Base-by-base conservation (phyloP, 2,113 vertebrate genomes). In the Nerophis ophidion region DNA sequence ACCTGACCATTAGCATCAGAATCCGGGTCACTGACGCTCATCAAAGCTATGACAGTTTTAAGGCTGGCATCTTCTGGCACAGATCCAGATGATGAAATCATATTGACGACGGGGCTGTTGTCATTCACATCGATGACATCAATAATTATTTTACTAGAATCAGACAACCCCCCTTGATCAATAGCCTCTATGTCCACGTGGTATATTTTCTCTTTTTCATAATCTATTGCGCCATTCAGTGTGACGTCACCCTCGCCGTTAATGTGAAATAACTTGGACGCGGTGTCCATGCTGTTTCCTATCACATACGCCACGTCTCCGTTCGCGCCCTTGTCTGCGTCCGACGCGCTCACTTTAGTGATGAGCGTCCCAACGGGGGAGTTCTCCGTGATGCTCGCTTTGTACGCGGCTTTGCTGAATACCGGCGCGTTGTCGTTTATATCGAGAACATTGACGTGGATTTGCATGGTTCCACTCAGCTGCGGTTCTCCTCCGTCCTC, bases 321-420 rank as follows among this genome's bases (percentile, higher is more conserved):
- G 67, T 91, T 85, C 6, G 71, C 26, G 5, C 82, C 88, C 0
- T 85, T 73, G 57, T 91, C 90, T 58, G 74, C 76, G 71, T 91
- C 90, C 8, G 83, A 73, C 4, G 86, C 90, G 33, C 66, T 82
- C 10, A 78, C 70, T n/a, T 65, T 76, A 0, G 81, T 70, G 11
- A 91, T 49, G 7, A 76, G 5, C 1, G 75, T 84, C 1, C 86
- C 87, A 45, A 55, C 58, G 3, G 35, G 4, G 1, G 75, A 60
- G 57, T 89, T 86, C 68, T 91, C 89, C 0, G 57, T 71, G 5
- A 92, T 55, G 10, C 72, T 72, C 7, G 83, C 87, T 50, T 77
- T 84, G 48, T 92, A 92, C 5, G 87, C 12, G 0, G 78, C 14
- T 61, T 84, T 60, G 8, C 38, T 66, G 64, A 89, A 91, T 5